Evolutionary conservation across 2,113 vertebrate genomes (phyloP).

Genomic region (Alces alces): DNA sequence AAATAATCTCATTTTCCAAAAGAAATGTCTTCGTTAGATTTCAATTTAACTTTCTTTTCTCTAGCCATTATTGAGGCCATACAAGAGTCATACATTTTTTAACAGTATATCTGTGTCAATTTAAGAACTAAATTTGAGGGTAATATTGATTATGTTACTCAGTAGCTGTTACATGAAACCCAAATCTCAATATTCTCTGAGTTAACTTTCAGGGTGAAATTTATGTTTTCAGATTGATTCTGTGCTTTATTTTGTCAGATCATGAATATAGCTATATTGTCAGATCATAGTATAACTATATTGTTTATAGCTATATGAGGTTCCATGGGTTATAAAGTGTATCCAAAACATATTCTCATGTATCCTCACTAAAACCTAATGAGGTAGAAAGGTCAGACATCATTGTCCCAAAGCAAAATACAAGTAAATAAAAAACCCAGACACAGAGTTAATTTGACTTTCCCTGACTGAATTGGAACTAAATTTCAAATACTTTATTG

Average conservation of each 20-base stretch:
- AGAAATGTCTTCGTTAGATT: not conserved
- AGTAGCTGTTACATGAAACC: not conserved
- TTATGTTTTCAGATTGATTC: not conserved
- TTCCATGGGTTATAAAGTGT: not conserved
- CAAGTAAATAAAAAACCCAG: not conserved
- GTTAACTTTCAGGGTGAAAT: not conserved
- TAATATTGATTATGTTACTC: not conserved
- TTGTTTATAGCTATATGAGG: not conserved
- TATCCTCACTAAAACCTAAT: not conserved
- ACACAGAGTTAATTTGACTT: not conserved
- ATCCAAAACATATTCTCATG: not conserved
- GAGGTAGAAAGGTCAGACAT: not conserved
- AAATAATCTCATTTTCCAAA: not conserved
- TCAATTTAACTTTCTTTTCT: not conserved
- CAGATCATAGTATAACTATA: not conserved
- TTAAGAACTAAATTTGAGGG: not conserved
- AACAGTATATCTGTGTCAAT: not conserved
- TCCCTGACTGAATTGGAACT: not conserved
- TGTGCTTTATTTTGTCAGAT: not conserved
- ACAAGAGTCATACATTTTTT: not conserved
- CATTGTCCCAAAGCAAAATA: not conserved
- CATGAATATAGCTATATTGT: not conserved
- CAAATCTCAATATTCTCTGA: not conserved
- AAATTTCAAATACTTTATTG: not conserved
- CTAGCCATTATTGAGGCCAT: not conserved